Conservation (phyloP, 2,113 vertebrate species). For the Macrotis lagotis region DNA sequence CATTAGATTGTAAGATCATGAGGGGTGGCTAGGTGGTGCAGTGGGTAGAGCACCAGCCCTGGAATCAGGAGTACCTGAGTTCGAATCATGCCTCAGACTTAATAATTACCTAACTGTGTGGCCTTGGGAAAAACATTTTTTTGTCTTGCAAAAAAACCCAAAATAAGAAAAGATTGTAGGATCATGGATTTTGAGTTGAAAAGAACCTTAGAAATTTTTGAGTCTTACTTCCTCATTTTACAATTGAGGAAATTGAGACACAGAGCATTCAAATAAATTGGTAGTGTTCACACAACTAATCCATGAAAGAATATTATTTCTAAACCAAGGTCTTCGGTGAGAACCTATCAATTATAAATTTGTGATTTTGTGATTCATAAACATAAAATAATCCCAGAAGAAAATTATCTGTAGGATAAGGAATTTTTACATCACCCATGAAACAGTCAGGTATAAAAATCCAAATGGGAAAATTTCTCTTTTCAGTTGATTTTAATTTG, state of each 20-base stretch:
- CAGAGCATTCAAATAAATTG: background rate
- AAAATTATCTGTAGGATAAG: background rate
- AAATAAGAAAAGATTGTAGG: too few relatives aligned
- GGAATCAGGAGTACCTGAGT: too few relatives aligned
- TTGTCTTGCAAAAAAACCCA: too few relatives aligned
- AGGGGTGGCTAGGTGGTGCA: too few relatives aligned
- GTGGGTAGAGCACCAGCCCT: too few relatives aligned
- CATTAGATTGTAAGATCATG: background rate
- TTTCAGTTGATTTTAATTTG: background rate
- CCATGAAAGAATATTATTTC: background rate
- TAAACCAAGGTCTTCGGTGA: background rate
- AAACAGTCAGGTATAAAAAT: background rate
- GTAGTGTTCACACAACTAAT: background rate
- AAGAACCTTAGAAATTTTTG: background rate
- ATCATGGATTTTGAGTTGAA: background rate
- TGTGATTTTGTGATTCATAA: background rate
- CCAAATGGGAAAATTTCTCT: background rate
- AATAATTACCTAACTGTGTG: too few relatives aligned
- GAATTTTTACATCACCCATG: background rate
- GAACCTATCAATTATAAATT: background rate
- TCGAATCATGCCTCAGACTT: too few relatives aligned
- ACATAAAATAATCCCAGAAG: background rate
- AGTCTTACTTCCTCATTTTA: background rate
- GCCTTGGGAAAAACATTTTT: too few relatives aligned
- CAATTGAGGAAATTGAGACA: background rate